These are phyloP conservation scores for Dermatemys mawii DNA, from an alignment of 2,113 vertebrate species.

Conservation along the genomic window DNA sequence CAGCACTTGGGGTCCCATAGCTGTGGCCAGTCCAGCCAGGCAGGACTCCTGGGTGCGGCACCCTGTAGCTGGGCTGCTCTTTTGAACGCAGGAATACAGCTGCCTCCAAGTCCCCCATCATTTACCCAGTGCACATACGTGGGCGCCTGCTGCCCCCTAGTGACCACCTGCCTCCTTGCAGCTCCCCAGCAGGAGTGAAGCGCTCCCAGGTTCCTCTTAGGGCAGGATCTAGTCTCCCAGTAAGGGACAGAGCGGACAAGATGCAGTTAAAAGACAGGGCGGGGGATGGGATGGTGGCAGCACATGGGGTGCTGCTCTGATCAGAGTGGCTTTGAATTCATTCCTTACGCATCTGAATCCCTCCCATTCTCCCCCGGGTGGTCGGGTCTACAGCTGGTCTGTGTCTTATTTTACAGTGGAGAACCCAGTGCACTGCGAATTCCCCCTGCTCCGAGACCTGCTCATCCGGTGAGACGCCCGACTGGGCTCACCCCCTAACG, in stretches of 20 bases:
- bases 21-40: neutral
- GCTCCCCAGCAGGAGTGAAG: neutral
- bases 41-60: too few relatives aligned
- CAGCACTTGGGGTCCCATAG: too few relatives aligned
- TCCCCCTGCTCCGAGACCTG: slow-evolving; percentile 90
- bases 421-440: slow-evolving; percentile 92
- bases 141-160: neutral
- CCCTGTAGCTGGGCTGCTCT: neutral
- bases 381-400: neutral
- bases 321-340: neutral
- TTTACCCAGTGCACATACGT: neutral
- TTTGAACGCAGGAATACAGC: neutral
- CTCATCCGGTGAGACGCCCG: slow-evolving; percentile 88
- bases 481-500: neutral
- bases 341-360: neutral
- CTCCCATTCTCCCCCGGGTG: too few relatives aligned
- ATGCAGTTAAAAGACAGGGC: neutral
- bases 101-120: neutral
- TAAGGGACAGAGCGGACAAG: neutral
- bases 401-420: slow-evolving; percentile 84
- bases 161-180: neutral
- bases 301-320: neutral
- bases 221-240: neutral
- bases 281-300: neutral
- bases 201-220: too few relatives aligned